Conservation (phyloP, 2,797 vertebrate genomes). For the Sternotherus odoratus region DNA sequence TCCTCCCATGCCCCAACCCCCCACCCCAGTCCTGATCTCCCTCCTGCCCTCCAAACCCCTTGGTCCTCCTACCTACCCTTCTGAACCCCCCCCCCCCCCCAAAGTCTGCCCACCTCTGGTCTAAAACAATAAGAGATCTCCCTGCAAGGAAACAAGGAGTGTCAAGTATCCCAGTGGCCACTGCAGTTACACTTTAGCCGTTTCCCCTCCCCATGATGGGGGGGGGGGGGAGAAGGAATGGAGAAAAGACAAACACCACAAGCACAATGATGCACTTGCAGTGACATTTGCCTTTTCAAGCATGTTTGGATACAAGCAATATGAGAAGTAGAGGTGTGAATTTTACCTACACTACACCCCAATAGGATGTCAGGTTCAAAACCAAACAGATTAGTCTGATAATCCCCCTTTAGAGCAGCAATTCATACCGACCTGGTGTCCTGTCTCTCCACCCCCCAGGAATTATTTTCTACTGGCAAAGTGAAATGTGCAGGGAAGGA, state of each 20-base stretch:
- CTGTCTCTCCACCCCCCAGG: not conserved
- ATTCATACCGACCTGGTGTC: not conserved
- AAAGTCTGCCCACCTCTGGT: not conserved
- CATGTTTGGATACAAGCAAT: not conserved
- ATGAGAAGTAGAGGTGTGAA: not conserved
- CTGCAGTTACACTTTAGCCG: not conserved
- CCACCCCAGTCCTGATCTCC: too few species aligned
- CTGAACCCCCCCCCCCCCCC: too few species aligned
- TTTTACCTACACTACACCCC: not conserved
- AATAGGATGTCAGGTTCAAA: not conserved
- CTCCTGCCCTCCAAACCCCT: too few species aligned
- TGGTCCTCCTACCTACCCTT: too few species aligned
- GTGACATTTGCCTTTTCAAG: not conserved
- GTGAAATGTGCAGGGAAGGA: not conserved
- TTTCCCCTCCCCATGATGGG: not conserved
- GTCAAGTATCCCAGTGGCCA: not conserved
- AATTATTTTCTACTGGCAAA: constrained; percentile 7
- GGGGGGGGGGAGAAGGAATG: too few species aligned
- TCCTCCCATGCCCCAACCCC: too few species aligned
- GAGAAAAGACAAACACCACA: not conserved
- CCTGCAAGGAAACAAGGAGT: not conserved
- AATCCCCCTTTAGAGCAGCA: not conserved
- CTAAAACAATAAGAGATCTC: not conserved
- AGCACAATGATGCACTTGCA: not conserved
- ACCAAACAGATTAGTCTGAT: not conserved